Evolutionary conservation across 1,140 invertebrate species (phyloP).

Genomic region (Pemphigus obesinymphae): DNA sequence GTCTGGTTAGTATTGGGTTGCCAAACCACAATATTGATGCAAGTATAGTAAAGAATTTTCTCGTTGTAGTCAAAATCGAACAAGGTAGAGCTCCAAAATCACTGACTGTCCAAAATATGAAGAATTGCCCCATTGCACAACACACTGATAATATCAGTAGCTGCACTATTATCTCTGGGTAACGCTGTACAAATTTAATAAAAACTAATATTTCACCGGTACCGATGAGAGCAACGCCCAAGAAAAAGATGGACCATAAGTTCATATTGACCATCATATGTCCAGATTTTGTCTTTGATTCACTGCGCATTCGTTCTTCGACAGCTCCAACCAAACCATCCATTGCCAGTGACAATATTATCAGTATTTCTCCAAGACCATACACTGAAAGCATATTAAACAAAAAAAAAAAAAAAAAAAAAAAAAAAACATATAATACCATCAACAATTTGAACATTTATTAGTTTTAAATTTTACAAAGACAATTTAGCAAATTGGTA

Average conservation of each 20-base stretch:
- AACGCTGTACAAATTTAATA: slow-evolving; percentile 69
- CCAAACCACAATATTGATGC: slow-evolving; percentile 91
- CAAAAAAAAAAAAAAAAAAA: not conserved
- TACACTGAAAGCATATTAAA: slow-evolving; percentile 52
- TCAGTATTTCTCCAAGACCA: slow-evolving; percentile 78
- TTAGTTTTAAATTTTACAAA: no score
- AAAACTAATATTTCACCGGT: slow-evolving; percentile 85
- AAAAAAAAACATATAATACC: no score
- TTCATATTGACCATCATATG: slow-evolving; percentile 97
- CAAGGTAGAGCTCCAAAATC: slow-evolving; percentile 93
- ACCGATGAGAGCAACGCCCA: slow-evolving; percentile 63
- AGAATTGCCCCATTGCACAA: slow-evolving; percentile 89
- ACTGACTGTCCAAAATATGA: slow-evolving; percentile 89
- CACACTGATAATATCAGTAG: slow-evolving; percentile 72
- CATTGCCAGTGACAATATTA: slow-evolving; percentile 84
- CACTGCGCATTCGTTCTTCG: slow-evolving; percentile 81
- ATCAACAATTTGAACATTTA: no score
- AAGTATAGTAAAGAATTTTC: slow-evolving; percentile 97
- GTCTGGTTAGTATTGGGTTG: slow-evolving; percentile 70
- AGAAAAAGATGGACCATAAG: slow-evolving; percentile 71
- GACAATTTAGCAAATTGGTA: not conserved
- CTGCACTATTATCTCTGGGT: slow-evolving; percentile 73
- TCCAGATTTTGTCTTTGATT: slow-evolving; percentile 79
- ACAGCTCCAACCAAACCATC: slow-evolving; percentile 87
- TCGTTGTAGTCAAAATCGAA: slow-evolving; percentile 93